Percentiles rank a stretch among this genome's conserved stretches.
phyloP scores from a whole-genome alignment of 2,888 invertebrate species.

The Nycteola revayana region DNA sequence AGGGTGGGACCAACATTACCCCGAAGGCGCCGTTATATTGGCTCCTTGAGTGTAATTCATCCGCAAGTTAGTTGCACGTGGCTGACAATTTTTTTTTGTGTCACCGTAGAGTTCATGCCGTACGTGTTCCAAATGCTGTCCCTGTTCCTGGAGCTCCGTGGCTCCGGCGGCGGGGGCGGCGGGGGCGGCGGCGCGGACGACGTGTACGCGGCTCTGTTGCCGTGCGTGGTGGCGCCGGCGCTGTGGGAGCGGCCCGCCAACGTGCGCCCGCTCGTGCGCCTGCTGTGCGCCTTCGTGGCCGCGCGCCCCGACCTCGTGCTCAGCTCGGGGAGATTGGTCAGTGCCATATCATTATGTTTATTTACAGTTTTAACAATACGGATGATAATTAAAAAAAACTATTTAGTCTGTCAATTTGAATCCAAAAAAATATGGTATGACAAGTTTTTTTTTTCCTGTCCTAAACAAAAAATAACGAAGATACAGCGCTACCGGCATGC shows the following conservation, averaged over 20 bases:
- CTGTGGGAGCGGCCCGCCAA: constrained; percentile 97
- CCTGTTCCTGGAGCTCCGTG: constrained; percentile 90
- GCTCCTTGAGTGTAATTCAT: too few relatives aligned
- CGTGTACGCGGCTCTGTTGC: constrained; percentile 94
- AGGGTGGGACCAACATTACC: too few relatives aligned
- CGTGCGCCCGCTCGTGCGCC: constrained; percentile 95
- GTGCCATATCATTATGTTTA: constrained; percentile 32
- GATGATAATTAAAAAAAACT: too few relatives aligned
- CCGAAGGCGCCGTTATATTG: too few relatives aligned
- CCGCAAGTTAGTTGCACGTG: too few relatives aligned
- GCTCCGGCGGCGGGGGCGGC: constrained; percentile 37
- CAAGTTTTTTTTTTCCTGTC: too few relatives aligned
- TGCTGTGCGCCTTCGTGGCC: constrained; percentile 92
- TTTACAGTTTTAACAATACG: too few relatives aligned
- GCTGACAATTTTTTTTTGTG: too few relatives aligned
- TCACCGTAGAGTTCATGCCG: constrained; percentile 99
- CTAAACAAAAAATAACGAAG: too few relatives aligned
- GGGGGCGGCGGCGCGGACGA: constrained; percentile 72
- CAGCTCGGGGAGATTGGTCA: constrained; percentile 86
- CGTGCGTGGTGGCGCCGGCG: constrained; percentile 93
- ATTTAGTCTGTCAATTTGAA: too few relatives aligned
- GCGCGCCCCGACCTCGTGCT: constrained; percentile 52
- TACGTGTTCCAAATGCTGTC: constrained; percentile 99
- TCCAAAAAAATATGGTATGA: too few relatives aligned
- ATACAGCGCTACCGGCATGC: too few relatives aligned